Base-by-base conservation (phyloP, 2,797 vertebrate genomes). In the Alosa sapidissima region DNA sequence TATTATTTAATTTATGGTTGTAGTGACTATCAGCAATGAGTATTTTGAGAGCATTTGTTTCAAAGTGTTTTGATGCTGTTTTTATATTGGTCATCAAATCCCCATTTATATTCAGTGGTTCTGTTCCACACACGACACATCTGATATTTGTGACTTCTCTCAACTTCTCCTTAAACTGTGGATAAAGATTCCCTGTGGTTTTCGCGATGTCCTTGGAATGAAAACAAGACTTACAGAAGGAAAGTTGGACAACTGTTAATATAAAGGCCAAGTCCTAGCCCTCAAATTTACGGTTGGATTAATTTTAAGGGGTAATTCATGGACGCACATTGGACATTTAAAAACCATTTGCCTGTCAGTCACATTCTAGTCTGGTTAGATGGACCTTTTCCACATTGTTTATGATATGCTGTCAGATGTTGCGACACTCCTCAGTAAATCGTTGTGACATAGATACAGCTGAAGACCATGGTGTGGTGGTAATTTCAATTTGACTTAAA, bases 341-440 rank as follows among this genome's bases (percentile, higher is more conserved):
- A 78, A 78, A 45, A 41, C 28, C 36, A 78, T 78, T 78, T 78
- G 36, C 19, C 72, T 78, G 72, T 78, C 72, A 47, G 14, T 78
- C 72, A 78, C 16, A 78, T 47, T 78, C 72, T 16, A 47, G 6
- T 78, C 6, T 47, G 54, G 54, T 21, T 55, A 55, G 54, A 19
- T 55, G 21, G 72, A 36, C 68, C 75, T 75, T 75, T 72, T 21
- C 41, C 72, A 78, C 41, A 21, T 21, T 75, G 4, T 47, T 47
- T 47, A 78, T 78, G 14, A 78, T 78, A 2, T 24, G 1, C 1
- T 62, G 58, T 6, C 16, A 47, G 72, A 78, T 78, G 68, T 36
- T 41, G 36, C 68, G 41, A 1, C 68, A 16, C 62, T 78, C 41
- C 5, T 78, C 41, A 36, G 36, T 47, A 41, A 45, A 21, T 78